These are phyloP conservation scores for Gymnarchus niloticus DNA, from an alignment of 2,113 vertebrate genomes.

Conservation along the genomic window DNA sequence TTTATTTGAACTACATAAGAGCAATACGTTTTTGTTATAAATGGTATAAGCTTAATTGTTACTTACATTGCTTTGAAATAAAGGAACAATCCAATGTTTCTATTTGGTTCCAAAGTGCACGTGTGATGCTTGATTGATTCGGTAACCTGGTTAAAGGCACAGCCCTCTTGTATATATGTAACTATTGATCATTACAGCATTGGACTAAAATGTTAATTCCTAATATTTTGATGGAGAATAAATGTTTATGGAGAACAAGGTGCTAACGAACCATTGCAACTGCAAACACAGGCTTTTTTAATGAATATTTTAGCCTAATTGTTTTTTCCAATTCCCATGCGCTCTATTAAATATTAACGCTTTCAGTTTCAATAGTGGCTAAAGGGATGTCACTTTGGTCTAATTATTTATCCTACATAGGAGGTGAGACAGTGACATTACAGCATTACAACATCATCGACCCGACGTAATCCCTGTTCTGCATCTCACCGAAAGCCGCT, in stretches of 20 bases:
- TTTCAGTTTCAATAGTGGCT: conserved; percentile 55
- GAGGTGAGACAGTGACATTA: conserved; percentile 38
- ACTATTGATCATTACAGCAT: neutral
- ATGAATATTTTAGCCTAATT: conserved; percentile 15
- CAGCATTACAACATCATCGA: conserved; percentile 48
- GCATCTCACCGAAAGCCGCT: conserved; percentile 6
- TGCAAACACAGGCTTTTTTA: neutral
- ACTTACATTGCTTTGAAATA: neutral
- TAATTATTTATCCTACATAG: conserved; percentile 56
- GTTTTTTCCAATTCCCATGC: conserved; percentile 46
- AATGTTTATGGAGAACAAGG: neutral
- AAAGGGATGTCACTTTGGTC: conserved; percentile 48
- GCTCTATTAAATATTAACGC: conserved; percentile 62
- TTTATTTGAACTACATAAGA: no score
- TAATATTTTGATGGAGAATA: neutral
- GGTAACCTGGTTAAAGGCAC: neutral
- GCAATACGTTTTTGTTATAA: no score
- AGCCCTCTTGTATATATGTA: neutral
- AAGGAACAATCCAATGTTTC: neutral
- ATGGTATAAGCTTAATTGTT: no score
- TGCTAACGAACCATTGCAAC: neutral
- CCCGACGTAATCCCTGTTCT: conserved; percentile 11
- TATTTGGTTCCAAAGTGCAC: neutral
- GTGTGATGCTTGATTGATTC: neutral
- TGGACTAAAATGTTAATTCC: neutral